These are phyloP conservation scores for Ametastegia equiseti DNA, from an alignment of 2,888 invertebrate species.

Conservation along the genomic window DNA sequence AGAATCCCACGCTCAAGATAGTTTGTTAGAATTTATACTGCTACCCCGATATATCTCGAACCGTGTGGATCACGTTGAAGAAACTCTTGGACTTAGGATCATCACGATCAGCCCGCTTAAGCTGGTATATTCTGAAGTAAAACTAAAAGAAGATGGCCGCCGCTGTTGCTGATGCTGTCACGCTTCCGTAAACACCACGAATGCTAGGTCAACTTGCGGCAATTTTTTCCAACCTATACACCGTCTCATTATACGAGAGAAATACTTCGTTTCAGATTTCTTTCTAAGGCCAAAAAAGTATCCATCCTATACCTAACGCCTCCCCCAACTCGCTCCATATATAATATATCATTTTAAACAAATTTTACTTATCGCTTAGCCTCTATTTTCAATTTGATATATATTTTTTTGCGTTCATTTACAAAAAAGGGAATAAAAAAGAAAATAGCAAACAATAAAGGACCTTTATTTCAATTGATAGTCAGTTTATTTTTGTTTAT, in stretches of 20 bases:
- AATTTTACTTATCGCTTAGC: too few relatives aligned
- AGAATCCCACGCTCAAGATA: conserved; percentile 28
- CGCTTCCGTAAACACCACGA: conserved; percentile 49
- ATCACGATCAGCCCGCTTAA: conserved; percentile 15
- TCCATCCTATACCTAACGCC: neutral
- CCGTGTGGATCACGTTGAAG: conserved; percentile 12
- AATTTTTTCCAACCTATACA: conserved; percentile 35
- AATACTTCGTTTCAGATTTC: conserved; percentile 38
- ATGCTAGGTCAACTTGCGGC: conserved; percentile 46
- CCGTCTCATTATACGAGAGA: conserved; percentile 39
- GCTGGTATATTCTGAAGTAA: conserved; percentile 10
- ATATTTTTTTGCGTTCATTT: too few relatives aligned
- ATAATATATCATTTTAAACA: too few relatives aligned
- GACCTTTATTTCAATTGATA: too few relatives aligned
- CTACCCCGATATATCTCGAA: conserved; percentile 27
- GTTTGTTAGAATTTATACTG: too few relatives aligned
- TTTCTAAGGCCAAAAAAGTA: neutral
- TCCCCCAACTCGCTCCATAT: too few relatives aligned
- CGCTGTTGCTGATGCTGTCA: too few relatives aligned
- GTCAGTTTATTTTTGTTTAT: too few relatives aligned
- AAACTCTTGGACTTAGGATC: neutral
- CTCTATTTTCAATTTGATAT: too few relatives aligned
- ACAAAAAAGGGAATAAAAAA: too few relatives aligned
- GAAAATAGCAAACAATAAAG: too few relatives aligned
- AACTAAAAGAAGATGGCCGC: conserved; percentile 36